Evolutionary conservation across 1,140 invertebrate genomes (phyloP).

Genomic region (Aradophagus sp.): DNA sequence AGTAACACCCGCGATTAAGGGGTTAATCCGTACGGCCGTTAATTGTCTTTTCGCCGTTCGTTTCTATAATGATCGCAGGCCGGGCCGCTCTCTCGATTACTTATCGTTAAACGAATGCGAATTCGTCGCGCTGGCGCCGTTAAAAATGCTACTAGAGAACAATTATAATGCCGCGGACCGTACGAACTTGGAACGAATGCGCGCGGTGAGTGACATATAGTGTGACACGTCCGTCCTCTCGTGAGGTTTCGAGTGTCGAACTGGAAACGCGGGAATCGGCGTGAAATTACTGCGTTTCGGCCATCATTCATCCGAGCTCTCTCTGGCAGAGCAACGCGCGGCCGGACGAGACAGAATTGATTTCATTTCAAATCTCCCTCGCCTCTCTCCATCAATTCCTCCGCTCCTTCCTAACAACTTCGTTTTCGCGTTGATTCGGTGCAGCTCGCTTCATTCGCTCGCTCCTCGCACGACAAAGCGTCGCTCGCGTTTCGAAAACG

Average conservation of each 20-base stretch:
- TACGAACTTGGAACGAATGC: constrained; percentile 52
- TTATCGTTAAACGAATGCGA: constrained; percentile 8
- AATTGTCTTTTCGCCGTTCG: constrained; percentile 11
- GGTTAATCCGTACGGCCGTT: too few relatives aligned
- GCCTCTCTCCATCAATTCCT: constrained; percentile 55
- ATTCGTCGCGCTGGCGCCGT: constrained; percentile 8
- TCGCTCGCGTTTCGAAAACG: constrained; percentile 22
- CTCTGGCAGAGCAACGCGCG: constrained; percentile 67
- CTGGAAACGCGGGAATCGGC: constrained; percentile 64
- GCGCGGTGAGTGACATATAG: constrained; percentile 57
- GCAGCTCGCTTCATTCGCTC: constrained; percentile 8
- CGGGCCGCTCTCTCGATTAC: constrained; percentile 15
- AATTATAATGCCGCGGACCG: constrained; percentile 45
- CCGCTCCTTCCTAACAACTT: constrained; percentile 7
- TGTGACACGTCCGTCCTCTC: constrained; percentile 61
- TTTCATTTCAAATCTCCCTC: constrained; percentile 72
- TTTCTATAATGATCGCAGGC: constrained; percentile 5
- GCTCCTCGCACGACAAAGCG: constrained; percentile 46
- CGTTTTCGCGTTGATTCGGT: constrained; percentile 46
- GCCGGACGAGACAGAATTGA: constrained; percentile 73
- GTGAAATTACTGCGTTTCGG: constrained; percentile 74
- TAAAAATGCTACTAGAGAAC: constrained; percentile 45
- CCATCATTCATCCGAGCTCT: constrained; percentile 70
- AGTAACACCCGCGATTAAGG: too few relatives aligned
- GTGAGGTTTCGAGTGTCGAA: constrained; percentile 69